Percentiles rank a stretch among this genome's conserved stretches.
These are phyloP conservation scores for Trachymyrmex septentrionalis DNA, from an alignment of 1,140 invertebrate genomes.

Conservation along the genomic window DNA sequence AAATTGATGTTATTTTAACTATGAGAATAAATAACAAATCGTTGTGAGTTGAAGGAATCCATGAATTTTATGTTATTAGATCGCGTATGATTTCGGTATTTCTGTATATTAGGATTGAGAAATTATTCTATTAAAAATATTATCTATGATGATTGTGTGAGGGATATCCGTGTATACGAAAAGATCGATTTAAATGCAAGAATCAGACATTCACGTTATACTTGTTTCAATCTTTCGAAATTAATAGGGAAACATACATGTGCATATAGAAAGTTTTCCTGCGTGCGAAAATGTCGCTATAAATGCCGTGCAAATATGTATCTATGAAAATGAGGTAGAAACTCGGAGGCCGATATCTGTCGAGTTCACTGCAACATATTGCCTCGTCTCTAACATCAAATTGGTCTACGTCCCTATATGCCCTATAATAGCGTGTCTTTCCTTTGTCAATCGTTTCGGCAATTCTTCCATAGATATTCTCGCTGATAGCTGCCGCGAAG, in stretches of 20 bases:
- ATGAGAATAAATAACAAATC: background rate
- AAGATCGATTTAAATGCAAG: background rate
- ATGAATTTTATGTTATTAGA: background rate
- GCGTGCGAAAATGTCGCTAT: slow-evolving; percentile 64
- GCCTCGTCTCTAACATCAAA: slow-evolving; percentile 57
- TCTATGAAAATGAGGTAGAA: slow-evolving; percentile 81
- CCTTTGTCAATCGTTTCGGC: slow-evolving; percentile 4
- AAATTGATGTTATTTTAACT: background rate
- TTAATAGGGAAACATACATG: background rate
- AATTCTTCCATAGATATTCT: background rate
- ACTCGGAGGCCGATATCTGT: slow-evolving; percentile 79
- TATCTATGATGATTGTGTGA: background rate
- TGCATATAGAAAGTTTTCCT: background rate
- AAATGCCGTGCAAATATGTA: slow-evolving; percentile 79
- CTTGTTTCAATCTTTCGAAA: background rate
- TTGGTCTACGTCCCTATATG: slow-evolving; percentile 32
- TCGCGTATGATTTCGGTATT: background rate
- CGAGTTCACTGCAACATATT: slow-evolving; percentile 74
- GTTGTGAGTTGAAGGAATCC: background rate
- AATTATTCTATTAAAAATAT: background rate
- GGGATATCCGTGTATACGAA: background rate
- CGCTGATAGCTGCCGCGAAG: background rate
- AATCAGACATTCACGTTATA: background rate
- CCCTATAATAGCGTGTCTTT: slow-evolving; percentile 25
- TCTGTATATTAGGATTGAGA: background rate